Conservation (phyloP, 2,888 invertebrate genomes). For the Pollenia labialis region DNA sequence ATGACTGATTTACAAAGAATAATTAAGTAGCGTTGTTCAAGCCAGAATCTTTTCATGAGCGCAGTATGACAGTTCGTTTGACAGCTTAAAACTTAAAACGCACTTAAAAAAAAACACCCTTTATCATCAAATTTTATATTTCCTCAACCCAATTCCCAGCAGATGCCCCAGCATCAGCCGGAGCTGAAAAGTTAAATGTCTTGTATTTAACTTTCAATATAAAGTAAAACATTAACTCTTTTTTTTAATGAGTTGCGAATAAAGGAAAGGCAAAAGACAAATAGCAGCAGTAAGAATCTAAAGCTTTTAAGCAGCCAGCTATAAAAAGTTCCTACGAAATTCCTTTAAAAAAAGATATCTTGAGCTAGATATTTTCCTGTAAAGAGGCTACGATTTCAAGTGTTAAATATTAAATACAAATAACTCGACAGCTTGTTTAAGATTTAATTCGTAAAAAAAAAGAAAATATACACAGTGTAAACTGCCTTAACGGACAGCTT, state of each 20-base stretch:
- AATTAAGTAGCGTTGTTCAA: no score
- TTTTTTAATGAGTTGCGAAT: conserved; percentile 41
- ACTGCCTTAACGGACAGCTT: no score
- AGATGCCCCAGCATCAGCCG: not conserved
- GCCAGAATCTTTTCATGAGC: no score
- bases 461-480: not conserved
- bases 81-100: no score
- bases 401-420: conserved; percentile 1
- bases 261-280: not conserved
- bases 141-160: not conserved
- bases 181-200: conserved; percentile 25
- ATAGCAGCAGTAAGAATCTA: not conserved
- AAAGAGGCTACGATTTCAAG: not conserved
- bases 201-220: conserved; percentile 38
- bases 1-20: no score
- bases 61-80: no score
- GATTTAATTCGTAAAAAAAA: not conserved
- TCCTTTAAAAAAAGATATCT: not conserved
- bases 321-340: not conserved
- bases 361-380: not conserved
- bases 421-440: not conserved
- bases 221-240: conserved; percentile 50
- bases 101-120: no score
- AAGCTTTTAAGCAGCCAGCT: not conserved
- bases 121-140: not conserved